These are phyloP conservation scores for Himalopsyche anomala DNA, from an alignment of 2,888 invertebrate species.

Conservation along the genomic window DNA sequence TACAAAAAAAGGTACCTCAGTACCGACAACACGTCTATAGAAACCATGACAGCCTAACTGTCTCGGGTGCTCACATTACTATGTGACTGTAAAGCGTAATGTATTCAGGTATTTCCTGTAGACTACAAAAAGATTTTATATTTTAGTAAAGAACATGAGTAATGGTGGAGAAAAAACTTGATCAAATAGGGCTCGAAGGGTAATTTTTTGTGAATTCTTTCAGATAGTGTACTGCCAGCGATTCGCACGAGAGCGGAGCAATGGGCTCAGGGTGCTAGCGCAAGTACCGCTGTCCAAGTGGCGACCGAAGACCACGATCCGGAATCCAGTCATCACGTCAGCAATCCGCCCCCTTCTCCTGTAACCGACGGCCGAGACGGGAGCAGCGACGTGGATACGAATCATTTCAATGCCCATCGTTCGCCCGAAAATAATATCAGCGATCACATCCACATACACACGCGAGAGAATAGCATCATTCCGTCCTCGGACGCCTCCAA, in stretches of 20 bases:
- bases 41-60: too few relatives aligned
- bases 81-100: too few relatives aligned
- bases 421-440: slow-evolving; percentile 48
- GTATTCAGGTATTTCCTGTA: too few relatives aligned
- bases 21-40: too few relatives aligned
- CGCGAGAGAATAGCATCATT: slow-evolving; percentile 42
- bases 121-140: too few relatives aligned
- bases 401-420: slow-evolving; percentile 67
- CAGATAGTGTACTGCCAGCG: slow-evolving; percentile 80
- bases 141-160: too few relatives aligned
- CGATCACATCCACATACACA: slow-evolving; percentile 48
- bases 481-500: slow-evolving; percentile 6
- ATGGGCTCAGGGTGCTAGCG: slow-evolving; percentile 72
- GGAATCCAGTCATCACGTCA: slow-evolving; percentile 75
- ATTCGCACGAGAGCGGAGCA: slow-evolving; percentile 80
- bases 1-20: too few relatives aligned
- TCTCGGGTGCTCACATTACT: too few relatives aligned
- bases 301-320: slow-evolving; percentile 67
- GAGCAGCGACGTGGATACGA: slow-evolving; percentile 81
- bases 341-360: slow-evolving; percentile 89
- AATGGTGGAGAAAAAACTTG: too few relatives aligned
- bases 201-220: slow-evolving; percentile 56
- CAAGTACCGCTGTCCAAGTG: slow-evolving; percentile 74
- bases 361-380: slow-evolving; percentile 84
- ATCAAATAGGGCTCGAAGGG: neutral